Percentiles rank a stretch among this genome's conserved stretches.
phyloP scores from a whole-genome alignment of 1,140 invertebrate species.

The Cecropterus lyciades region DNA sequence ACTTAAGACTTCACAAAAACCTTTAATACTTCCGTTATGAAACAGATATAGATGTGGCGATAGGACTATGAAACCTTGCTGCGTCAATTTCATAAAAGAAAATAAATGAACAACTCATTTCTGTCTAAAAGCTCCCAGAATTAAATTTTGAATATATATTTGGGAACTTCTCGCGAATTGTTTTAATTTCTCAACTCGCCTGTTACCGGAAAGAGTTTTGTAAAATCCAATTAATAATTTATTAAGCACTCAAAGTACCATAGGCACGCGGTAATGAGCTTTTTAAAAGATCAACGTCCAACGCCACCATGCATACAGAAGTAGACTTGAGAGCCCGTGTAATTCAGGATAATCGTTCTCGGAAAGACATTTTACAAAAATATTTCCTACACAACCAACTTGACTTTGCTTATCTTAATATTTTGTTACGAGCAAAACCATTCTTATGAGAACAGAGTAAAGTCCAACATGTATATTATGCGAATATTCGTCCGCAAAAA shows the following conservation, averaged over 20 bases:
- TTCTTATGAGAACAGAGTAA: neutral
- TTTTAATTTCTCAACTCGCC: constrained; percentile 38
- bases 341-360: constrained; percentile 60
- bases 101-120: too few species aligned
- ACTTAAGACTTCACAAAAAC: too few species aligned
- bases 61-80: too few species aligned
- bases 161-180: constrained; percentile 29
- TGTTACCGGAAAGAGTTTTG: constrained; percentile 46
- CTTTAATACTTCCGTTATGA: too few species aligned
- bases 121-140: constrained; percentile 24
- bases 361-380: constrained; percentile 57
- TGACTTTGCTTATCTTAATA: neutral
- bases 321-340: constrained; percentile 56
- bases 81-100: too few species aligned
- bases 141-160: constrained; percentile 49
- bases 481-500: neutral
- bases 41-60: too few species aligned
- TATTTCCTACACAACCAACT: constrained; percentile 34
- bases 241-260: constrained; percentile 63
- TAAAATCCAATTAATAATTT: constrained; percentile 69
- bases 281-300: constrained; percentile 48
- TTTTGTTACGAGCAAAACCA: neutral
- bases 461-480: neutral
- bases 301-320: constrained; percentile 53
- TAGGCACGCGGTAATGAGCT: constrained; percentile 55